phyloP scores from a whole-genome alignment of 2,113 vertebrate genomes.

The Notothenia coriiceps region DNA sequence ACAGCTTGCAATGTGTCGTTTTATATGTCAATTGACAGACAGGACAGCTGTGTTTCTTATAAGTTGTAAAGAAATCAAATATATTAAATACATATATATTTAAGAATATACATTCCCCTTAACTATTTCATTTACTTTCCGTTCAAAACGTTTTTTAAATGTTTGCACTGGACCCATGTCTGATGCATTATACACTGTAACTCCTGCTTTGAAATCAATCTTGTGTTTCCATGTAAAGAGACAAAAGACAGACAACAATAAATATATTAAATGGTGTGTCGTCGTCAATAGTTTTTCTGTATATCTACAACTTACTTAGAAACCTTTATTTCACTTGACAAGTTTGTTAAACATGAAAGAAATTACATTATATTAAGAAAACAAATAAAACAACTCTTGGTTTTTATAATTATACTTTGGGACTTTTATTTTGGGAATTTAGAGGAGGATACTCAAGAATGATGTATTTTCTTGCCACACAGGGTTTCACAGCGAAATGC shows the following conservation, averaged over 20 bases:
- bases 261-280: slow-evolving; percentile 35
- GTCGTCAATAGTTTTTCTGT: neutral
- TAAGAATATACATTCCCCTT: slow-evolving; percentile 36
- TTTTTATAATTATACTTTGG: neutral
- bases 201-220: slow-evolving; percentile 44
- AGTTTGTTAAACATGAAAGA: too few relatives aligned
- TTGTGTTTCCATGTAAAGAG: slow-evolving; percentile 58
- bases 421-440: neutral
- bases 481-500: too few relatives aligned
- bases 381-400: neutral
- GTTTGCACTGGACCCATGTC: slow-evolving; percentile 74
- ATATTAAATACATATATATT: slow-evolving; percentile 43
- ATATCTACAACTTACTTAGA: neutral
- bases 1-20: neutral
- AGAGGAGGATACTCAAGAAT: neutral
- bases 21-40: neutral
- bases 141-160: slow-evolving; percentile 14
- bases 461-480: too few relatives aligned
- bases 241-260: slow-evolving; percentile 62
- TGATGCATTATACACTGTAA: slow-evolving; percentile 59
- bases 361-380: neutral
- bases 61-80: slow-evolving; percentile 19
- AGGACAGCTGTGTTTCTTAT: slow-evolving; percentile 1
- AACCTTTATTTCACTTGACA: neutral
- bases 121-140: slow-evolving; percentile 5